Evolutionary conservation across 2,113 vertebrate genomes (phyloP), one percentile per base, ranked within the genome.

Genomic region (Callionymus lyra): DNA sequence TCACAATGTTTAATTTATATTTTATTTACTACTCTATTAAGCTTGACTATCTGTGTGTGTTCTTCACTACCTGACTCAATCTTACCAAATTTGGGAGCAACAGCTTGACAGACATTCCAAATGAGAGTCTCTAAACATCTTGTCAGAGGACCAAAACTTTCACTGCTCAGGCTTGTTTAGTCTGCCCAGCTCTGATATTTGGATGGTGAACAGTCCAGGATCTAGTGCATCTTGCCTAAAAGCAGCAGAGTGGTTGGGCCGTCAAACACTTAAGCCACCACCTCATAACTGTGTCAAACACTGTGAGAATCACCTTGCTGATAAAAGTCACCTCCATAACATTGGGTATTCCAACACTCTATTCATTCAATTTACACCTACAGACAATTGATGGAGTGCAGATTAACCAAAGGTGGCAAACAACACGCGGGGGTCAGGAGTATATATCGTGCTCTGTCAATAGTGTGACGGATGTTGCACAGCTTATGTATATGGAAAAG

Each of bases 251-350:
- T 67, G 37, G 63, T 64, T 9, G 34, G 31, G 37, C 53, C 73
- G 73, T 81, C 73, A 72, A 76, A 81, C 73, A 79, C 63, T 12
- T 69, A 54, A 67, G 58, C 55, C 65, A 44, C 36, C 54, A 45
- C 59, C 74, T 76, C 58, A 49, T 73, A 80, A 78, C 62, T 19
- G 59, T 78, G 68, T 78, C 77, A 82, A 76, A 78, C 80, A 78
- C 59, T 27, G 62, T 59, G 48, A 51, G 59, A 57, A 66, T 73
- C 60, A 66, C 56, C 33, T 46, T 10, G 32, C 57, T 19, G 10
- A 76, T 73, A 68, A 80, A 75, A 13, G 65, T 58, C 57, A 75
- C 59, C 64, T 55, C 42, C 19, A 14, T 65, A 74, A 78, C 74
- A 54, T 15, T 17, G 6, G 47, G 45, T 48, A 60, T 43, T 50